Evolutionary conservation across 1,140 invertebrate genomes (phyloP).

Genomic region (Bicyclus anynana): DNA sequence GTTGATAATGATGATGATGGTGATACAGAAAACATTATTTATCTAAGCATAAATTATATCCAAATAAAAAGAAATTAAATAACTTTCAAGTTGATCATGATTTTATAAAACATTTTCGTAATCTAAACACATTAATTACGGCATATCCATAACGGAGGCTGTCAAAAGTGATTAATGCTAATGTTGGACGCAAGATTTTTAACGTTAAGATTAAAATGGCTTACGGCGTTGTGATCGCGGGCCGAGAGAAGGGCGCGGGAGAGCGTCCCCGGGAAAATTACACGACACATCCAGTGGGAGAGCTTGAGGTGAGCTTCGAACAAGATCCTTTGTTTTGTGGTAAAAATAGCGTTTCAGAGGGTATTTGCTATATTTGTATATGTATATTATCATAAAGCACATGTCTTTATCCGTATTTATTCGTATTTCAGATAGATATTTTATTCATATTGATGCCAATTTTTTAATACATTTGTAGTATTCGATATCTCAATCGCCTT

Average conservation of each 20-base stretch:
- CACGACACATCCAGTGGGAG: slow-evolving; percentile 67
- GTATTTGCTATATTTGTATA: background rate
- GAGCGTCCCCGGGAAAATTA: slow-evolving; percentile 71
- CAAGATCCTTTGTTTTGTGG: background rate
- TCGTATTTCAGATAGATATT: too few species aligned
- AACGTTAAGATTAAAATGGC: slow-evolving; percentile 76
- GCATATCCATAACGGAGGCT: slow-evolving; percentile 64
- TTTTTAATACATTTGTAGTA: too few species aligned
- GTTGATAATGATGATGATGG: too few species aligned
- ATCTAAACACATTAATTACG: slow-evolving; percentile 41
- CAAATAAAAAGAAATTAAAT: too few species aligned
- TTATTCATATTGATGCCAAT: too few species aligned
- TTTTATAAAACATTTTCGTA: slow-evolving; percentile 3
- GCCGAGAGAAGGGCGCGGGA: slow-evolving; percentile 55
- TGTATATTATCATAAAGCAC: too few species aligned
- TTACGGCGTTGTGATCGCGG: slow-evolving; percentile 65
- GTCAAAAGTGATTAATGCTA: slow-evolving; percentile 73
- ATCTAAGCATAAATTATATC: too few species aligned
- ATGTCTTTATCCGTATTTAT: too few species aligned
- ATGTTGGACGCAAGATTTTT: slow-evolving; percentile 73
- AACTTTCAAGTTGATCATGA: slow-evolving; percentile 1
- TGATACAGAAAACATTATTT: too few species aligned
- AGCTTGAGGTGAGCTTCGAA: slow-evolving; percentile 32
- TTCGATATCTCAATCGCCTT: too few species aligned
- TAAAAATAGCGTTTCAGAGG: background rate